These are phyloP conservation scores for Lepidotrigona ventralis DNA, from an alignment of 1,140 invertebrate species.

Conservation along the genomic window DNA sequence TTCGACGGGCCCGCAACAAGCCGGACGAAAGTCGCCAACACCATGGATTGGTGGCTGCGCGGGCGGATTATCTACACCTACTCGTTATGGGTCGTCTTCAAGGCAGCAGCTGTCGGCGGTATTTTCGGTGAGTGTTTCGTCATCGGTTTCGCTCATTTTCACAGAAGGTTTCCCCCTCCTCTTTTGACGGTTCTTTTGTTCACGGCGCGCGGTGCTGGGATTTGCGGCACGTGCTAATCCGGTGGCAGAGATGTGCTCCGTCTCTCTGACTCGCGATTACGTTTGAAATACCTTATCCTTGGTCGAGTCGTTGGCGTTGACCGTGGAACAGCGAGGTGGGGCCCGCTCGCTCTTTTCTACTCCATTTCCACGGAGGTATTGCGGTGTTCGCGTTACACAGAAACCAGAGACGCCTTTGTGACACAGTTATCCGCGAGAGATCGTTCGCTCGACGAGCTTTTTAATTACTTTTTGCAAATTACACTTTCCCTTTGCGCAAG, in stretches of 20 bases:
- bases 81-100: constrained; percentile 74
- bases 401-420: neutral
- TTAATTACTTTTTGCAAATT: constrained; percentile 28
- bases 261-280: neutral
- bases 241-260: neutral
- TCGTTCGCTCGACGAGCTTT: neutral
- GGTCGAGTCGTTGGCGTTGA: no score
- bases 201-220: neutral
- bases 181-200: no score
- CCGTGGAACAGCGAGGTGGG: no score
- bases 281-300: neutral
- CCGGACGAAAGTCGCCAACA: constrained; percentile 67
- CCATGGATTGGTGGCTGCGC: constrained; percentile 72
- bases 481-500: neutral
- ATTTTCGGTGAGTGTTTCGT: constrained; percentile 71
- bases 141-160: no score
- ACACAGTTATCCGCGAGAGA: neutral
- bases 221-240: neutral
- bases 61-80: constrained; percentile 74
- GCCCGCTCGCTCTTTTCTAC: neutral
- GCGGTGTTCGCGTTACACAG: constrained; percentile 2
- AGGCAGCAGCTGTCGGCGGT: constrained; percentile 67
- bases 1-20: constrained; percentile 20
- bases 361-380: neutral
- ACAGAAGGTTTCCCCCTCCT: neutral